A percentile compares a stretch with the other conserved stretches of the same genome.
These are phyloP conservation scores for Leucoma salicis DNA, from an alignment of 2,888 invertebrate genomes.

Conservation along the genomic window DNA sequence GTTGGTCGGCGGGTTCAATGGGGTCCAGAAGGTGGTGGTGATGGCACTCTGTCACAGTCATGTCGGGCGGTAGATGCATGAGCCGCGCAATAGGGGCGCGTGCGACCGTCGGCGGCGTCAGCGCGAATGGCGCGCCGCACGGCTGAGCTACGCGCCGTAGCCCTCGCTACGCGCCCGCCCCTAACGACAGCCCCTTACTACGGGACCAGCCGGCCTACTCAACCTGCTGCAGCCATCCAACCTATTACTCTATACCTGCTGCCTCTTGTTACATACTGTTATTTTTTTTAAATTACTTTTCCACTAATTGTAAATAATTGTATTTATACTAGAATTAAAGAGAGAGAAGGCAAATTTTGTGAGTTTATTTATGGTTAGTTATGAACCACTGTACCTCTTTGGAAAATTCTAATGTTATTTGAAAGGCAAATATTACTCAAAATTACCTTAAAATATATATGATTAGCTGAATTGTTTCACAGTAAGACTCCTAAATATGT, in stretches of 20 bases:
- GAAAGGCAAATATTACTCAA: too few relatives aligned
- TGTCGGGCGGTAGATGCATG: constrained; percentile 68
- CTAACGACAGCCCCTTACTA: constrained; percentile 36
- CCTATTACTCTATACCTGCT: neutral
- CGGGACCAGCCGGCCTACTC: neutral
- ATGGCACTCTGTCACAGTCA: constrained; percentile 77
- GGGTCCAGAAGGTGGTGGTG: constrained; percentile 45
- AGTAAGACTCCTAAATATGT: too few relatives aligned
- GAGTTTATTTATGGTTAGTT: too few relatives aligned
- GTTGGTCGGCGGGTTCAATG: constrained; percentile 39
- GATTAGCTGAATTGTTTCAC: too few relatives aligned
- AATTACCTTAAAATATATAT: too few relatives aligned
- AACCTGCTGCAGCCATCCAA: neutral
- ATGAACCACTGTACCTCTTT: too few relatives aligned
- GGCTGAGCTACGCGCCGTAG: constrained; percentile 65
- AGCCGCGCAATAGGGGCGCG: constrained; percentile 66
- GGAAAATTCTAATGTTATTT: too few relatives aligned
- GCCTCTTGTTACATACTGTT: too few relatives aligned
- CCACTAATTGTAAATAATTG: too few relatives aligned
- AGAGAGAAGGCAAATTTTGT: too few relatives aligned
- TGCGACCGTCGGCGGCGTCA: constrained; percentile 77
- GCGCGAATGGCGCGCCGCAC: constrained; percentile 73
- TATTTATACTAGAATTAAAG: too few relatives aligned
- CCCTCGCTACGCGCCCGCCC: constrained; percentile 54
- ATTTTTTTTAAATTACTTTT: too few relatives aligned